Percentiles rank a stretch among this genome's conserved stretches.
These are phyloP conservation scores for Globodera ellingtonae DNA, from an alignment of 1,140 invertebrate species.

Conservation along the genomic window DNA sequence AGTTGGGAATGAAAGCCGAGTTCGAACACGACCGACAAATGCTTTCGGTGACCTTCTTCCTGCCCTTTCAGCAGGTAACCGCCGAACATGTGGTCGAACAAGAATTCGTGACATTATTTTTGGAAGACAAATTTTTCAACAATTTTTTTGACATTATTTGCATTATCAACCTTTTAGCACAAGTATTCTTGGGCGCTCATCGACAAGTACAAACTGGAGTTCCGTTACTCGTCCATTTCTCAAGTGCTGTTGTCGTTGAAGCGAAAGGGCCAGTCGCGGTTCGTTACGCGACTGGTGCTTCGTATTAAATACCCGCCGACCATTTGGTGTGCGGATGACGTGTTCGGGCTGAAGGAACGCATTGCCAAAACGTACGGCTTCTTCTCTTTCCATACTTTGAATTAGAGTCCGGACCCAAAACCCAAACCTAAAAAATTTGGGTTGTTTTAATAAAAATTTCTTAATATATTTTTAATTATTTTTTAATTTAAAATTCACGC, in stretches of 20 bases:
- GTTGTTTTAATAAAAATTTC: too few relatives aligned
- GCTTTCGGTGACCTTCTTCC: slow-evolving; percentile 11
- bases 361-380: neutral
- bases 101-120: too few relatives aligned
- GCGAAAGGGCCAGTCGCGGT: neutral
- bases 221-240: slow-evolving; percentile 26
- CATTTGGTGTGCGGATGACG: slow-evolving; percentile 10
- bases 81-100: neutral
- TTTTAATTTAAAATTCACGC: too few relatives aligned
- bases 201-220: slow-evolving; percentile 24
- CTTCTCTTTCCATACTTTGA: too few relatives aligned
- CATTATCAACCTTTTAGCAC: neutral
- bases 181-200: neutral
- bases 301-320: slow-evolving; percentile 25
- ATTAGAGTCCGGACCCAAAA: too few relatives aligned
- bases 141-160: too few relatives aligned
- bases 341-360: slow-evolving; percentile 20
- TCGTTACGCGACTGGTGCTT: neutral
- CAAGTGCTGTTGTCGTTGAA: slow-evolving; percentile 26
- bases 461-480: too few relatives aligned
- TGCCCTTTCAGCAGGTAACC: neutral
- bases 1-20: slow-evolving; percentile 8
- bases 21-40: slow-evolving; percentile 25
- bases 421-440: too few relatives aligned
- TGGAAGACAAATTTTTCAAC: too few relatives aligned